Evolutionary conservation across 2,113 vertebrate genomes (phyloP).

Genomic region (Gasterosteus nipponicus): DNA sequence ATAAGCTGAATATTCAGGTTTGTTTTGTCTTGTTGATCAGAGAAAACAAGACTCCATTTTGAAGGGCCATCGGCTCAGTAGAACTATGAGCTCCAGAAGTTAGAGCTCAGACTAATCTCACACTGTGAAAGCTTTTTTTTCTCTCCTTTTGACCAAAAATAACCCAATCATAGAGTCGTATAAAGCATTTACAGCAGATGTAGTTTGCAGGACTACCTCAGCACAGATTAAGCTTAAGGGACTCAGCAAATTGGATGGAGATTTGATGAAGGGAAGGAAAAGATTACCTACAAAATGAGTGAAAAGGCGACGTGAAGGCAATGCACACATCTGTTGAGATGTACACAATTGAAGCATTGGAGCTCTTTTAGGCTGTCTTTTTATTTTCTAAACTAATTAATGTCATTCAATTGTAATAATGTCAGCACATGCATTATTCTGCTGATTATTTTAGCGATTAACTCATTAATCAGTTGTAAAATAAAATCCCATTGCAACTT

Average conservation of each 20-base stretch:
- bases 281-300: not conserved
- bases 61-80: conserved; percentile 4
- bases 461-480: not conserved
- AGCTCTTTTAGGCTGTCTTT: not conserved
- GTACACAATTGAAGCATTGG: not conserved
- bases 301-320: not conserved
- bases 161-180: not conserved
- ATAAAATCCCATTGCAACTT: not conserved
- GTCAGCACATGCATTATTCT: not conserved
- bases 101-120: conserved; percentile 30
- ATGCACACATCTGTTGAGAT: not conserved
- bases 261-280: not conserved
- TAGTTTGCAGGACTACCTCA: not conserved
- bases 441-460: not conserved
- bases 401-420: not conserved
- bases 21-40: not conserved
- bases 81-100: not conserved
- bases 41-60: conserved; percentile 30
- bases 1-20: not conserved
- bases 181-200: not conserved
- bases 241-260: conserved; percentile 9
- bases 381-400: not conserved
- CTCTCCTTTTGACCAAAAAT: not conserved
- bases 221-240: conserved; percentile 16
- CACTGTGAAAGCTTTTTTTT: conserved; percentile 6